phyloP scores from a whole-genome alignment of 2,888 invertebrate species.

The Galerucella nymphaeae region DNA sequence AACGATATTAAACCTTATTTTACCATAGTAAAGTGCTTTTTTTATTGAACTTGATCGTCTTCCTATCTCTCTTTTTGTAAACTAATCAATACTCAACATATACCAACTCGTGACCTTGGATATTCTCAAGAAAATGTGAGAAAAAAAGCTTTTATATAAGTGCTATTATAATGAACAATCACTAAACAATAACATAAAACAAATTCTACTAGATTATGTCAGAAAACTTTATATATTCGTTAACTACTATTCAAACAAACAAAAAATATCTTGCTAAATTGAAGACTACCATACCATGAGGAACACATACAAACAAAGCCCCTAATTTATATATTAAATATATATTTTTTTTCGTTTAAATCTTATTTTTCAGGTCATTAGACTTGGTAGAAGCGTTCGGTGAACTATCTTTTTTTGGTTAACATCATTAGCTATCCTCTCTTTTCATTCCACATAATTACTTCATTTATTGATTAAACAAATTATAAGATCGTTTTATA shows the following conservation, averaged over 20 bases:
- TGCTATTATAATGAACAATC: background rate
- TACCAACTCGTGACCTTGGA: background rate
- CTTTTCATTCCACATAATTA: background rate
- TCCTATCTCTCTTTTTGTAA: no score
- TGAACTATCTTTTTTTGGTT: constrained; percentile 1
- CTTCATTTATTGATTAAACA: background rate
- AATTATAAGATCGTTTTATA: background rate
- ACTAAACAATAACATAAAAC: background rate
- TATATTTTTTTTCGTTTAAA: background rate
- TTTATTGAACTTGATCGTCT: no score
- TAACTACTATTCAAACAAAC: background rate
- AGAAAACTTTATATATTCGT: background rate
- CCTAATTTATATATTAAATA: background rate
- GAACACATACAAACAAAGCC: background rate
- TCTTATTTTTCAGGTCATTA: background rate
- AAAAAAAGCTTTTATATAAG: no score
- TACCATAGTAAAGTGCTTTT: no score
- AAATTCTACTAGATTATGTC: constrained; percentile 1
- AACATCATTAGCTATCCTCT: background rate
- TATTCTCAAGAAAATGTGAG: background rate
- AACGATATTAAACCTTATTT: no score
- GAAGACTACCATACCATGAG: background rate
- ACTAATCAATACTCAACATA: no score
- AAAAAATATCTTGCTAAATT: background rate
- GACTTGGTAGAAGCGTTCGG: background rate